Base-by-base conservation (phyloP, 2,113 vertebrate genomes). In the Meles meles region DNA sequence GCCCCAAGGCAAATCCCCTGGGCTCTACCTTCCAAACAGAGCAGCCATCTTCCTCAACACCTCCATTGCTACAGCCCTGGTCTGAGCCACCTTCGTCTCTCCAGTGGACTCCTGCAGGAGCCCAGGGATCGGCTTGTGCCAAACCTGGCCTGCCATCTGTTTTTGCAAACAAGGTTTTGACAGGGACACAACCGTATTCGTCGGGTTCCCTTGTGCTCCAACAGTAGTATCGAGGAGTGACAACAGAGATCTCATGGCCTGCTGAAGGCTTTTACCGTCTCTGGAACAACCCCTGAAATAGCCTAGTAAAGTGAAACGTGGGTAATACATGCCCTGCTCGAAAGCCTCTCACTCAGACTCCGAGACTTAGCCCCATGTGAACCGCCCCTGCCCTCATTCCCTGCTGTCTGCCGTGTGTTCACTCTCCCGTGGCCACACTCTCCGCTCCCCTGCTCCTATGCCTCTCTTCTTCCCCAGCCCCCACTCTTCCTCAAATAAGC, bases 391-490 rank as follows among this genome's bases (percentile, higher is more conserved):
- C 63, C 5, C 55, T 83, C 5, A 44, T 5, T 23, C 13, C 20
- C 49, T 13, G 5, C 3, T 44, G 0, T 47, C 39, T 69, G 14
- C 4, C 7, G 3, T 1, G 6, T 63, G 20, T 5, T 59, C 31
- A 37, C 10, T n/a, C 13, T 93, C 14, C 21, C 34, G 0, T 65
- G 42, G 2, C 18, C 55, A 34, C 11, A 21, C 49, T 31, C 18
- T 37, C 44, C n/a, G 49, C 7, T 4, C n/a, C 14, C 80, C 13
- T 6, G 5, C 11, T 21, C 39, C 20, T 6, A 25, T 6, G 6
- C 17, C 21, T 55, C 18, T 21, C 61, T 23, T 13, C 3, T 1
- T 31, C 39, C 39, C 1, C 1, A 25, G 5, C 3, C 7, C 59
- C 7, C 12, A 20, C 21, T 27, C 52, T 71, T 89, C 23, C 47